A percentile compares a stretch with the other conserved stretches of the same genome.
Conservation (phyloP, 1,140 invertebrate genomes). For the Saccostrea glomerata region DNA sequence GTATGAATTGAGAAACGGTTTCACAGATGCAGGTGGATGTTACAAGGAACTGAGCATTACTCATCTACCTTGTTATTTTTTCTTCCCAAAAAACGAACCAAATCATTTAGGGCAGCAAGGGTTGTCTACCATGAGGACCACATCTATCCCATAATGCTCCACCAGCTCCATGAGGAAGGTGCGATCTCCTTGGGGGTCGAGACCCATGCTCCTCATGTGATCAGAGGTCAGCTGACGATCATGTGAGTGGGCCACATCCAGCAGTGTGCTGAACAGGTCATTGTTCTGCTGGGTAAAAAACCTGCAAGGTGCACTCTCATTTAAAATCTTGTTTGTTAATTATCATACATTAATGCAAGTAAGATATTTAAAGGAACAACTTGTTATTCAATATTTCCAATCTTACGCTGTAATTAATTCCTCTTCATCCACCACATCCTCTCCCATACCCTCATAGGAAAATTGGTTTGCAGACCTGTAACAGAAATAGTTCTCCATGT, state of each 20-base stretch:
- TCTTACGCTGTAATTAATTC: slow-evolving; percentile 75
- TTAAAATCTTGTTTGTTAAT: not conserved
- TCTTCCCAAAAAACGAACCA: not conserved
- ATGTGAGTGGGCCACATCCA: slow-evolving; percentile 77
- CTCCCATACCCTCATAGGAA: slow-evolving; percentile 72
- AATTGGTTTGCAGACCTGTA: slow-evolving; percentile 73
- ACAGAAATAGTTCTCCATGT: not conserved
- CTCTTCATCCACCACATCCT: slow-evolving; percentile 73
- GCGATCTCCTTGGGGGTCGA: slow-evolving; percentile 78
- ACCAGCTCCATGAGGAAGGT: slow-evolving; percentile 79
- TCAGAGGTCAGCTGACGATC: slow-evolving; percentile 78
- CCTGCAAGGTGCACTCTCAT: slow-evolving; percentile 64
- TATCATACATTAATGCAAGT: not conserved
- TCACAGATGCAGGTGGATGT: not conserved
- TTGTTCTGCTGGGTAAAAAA: slow-evolving; percentile 79
- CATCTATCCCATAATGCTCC: slow-evolving; percentile 80
- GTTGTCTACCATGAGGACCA: slow-evolving; percentile 79
- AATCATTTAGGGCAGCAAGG: slow-evolving; percentile 78
- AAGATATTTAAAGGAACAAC: not conserved
- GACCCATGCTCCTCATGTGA: slow-evolving; percentile 78
- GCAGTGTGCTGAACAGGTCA: slow-evolving; percentile 76
- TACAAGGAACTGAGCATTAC: not conserved
- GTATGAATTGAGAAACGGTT: not conserved
- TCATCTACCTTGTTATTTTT: not conserved
- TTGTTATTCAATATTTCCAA: not conserved